Conservation (phyloP, 1,140 invertebrate genomes). For the Onthophagus taurus region DNA sequence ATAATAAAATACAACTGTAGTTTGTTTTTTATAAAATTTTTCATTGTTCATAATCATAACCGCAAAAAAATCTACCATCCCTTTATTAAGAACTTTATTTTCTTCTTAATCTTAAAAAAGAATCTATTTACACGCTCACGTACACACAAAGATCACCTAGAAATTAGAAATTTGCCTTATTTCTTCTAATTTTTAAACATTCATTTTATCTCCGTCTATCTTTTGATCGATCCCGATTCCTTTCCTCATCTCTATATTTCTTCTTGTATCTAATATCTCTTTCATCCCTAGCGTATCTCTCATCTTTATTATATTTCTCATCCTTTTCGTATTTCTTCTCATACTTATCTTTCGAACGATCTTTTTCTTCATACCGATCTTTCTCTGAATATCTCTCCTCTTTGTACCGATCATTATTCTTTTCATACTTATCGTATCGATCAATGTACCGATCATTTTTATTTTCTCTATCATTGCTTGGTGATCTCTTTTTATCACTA, state of each 20-base stretch:
- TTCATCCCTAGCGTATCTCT: slow-evolving; percentile 22
- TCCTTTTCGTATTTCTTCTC: slow-evolving; percentile 24
- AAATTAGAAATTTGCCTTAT: too few species aligned
- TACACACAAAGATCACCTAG: too few species aligned
- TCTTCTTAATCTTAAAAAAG: too few species aligned
- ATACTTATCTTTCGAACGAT: slow-evolving; percentile 22
- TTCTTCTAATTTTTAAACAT: too few species aligned
- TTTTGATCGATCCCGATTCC: slow-evolving; percentile 36
- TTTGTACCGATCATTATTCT: slow-evolving; percentile 26
- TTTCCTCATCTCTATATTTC: slow-evolving; percentile 25
- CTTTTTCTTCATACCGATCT: slow-evolving; percentile 20
- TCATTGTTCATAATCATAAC: too few species aligned
- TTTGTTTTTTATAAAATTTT: too few species aligned
- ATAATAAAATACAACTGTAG: too few species aligned
- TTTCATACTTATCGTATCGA: slow-evolving; percentile 29
- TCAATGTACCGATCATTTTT: slow-evolving; percentile 34
- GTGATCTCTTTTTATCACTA: slow-evolving; percentile 26
- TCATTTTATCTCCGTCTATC: slow-evolving; percentile 36
- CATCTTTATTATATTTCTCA: slow-evolving; percentile 25
- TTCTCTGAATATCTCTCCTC: slow-evolving; percentile 25
- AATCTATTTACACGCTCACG: too few species aligned
- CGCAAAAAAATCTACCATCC: too few species aligned
- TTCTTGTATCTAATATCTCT: slow-evolving; percentile 23
- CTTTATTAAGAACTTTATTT: too few species aligned
- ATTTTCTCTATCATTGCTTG: slow-evolving; percentile 29